Evolutionary conservation across 2,888 invertebrate genomes (phyloP).

Genomic region (Luperina nickerlii): DNA sequence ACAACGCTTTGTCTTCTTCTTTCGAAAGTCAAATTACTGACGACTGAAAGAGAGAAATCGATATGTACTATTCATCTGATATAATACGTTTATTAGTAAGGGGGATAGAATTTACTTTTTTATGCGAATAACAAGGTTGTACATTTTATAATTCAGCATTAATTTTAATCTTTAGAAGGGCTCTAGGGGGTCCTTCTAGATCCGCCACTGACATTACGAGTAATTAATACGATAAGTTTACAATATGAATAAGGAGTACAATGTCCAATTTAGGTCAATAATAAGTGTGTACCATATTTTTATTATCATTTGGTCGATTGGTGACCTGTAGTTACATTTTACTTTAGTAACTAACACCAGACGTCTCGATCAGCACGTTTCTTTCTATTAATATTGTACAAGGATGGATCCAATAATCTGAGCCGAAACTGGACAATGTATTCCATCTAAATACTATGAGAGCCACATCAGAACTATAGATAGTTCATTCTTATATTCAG

Average conservation of each 20-base stretch:
- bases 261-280: slow-evolving; percentile 24
- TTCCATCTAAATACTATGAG: slow-evolving; percentile 29
- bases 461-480: slow-evolving; percentile 34
- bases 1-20: no score
- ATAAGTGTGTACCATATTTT: background rate
- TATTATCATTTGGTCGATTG: background rate
- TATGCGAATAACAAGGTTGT: background rate
- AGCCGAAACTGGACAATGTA: slow-evolving; percentile 20
- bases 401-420: background rate
- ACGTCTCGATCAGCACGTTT: background rate
- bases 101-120: background rate
- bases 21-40: no score
- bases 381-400: background rate
- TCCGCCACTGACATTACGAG: slow-evolving; percentile 5
- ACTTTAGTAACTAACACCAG: background rate
- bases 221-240: background rate
- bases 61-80: no score
- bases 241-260: slow-evolving; percentile 15
- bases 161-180: background rate
- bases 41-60: no score
- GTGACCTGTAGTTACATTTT: background rate
- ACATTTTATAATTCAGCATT: background rate
- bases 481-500: slow-evolving; percentile 20
- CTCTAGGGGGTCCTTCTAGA: background rate
- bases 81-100: no score